Evolutionary conservation across 2,888 invertebrate genomes (phyloP).

Genomic region (Amblyteles armatorius): DNA sequence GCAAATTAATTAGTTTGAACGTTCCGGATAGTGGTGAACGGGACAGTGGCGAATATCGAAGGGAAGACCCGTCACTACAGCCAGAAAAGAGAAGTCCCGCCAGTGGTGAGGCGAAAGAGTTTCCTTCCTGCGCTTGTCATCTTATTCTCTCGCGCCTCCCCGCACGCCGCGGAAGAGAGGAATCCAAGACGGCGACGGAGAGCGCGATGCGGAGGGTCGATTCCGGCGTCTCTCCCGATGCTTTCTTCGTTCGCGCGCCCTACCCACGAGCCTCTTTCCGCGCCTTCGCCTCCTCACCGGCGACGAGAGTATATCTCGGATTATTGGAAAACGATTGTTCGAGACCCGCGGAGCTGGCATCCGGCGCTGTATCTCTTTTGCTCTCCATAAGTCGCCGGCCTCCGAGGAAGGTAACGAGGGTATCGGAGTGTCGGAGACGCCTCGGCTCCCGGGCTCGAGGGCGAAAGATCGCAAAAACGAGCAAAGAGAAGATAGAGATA

Average conservation of each 20-base stretch:
- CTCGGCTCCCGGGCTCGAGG: slow-evolving; percentile 24
- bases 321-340: slow-evolving; percentile 69
- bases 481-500: slow-evolving; percentile 2
- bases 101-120: slow-evolving; percentile 38
- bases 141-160: slow-evolving; percentile 34
- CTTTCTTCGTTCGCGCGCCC: slow-evolving; percentile 48
- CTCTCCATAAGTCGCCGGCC: slow-evolving; percentile 6
- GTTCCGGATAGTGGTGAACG: slow-evolving; percentile 40
- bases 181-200: neutral
- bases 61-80: neutral
- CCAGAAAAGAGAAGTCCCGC: neutral
- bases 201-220: slow-evolving; percentile 2
- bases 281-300: slow-evolving; percentile 20
- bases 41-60: slow-evolving; percentile 14
- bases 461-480: slow-evolving; percentile 41
- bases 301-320: slow-evolving; percentile 55
- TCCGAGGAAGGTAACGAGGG: slow-evolving; percentile 59
- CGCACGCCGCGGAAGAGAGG: slow-evolving; percentile 15
- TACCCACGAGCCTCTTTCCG: slow-evolving; percentile 1
- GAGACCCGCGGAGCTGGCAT: slow-evolving; percentile 17
- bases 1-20: slow-evolving; percentile 67
- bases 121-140: slow-evolving; percentile 36
- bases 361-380: slow-evolving; percentile 22
- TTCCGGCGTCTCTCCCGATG: slow-evolving; percentile 13
- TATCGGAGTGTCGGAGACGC: slow-evolving; percentile 58